These are phyloP conservation scores for Standfussiana lucernea DNA, from an alignment of 2,888 invertebrate genomes.

Conservation along the genomic window DNA sequence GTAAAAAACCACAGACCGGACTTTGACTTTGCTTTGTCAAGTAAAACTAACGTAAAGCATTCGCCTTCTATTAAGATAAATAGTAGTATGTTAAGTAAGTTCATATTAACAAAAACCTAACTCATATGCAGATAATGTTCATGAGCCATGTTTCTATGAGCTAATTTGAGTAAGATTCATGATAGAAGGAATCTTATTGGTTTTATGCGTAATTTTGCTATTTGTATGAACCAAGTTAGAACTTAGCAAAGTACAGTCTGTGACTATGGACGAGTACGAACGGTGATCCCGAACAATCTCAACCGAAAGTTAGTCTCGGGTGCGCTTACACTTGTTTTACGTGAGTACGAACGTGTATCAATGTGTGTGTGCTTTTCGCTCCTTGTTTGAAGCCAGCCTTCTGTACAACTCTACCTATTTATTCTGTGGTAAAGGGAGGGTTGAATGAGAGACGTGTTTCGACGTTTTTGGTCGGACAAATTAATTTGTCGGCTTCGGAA, in stretches of 20 bases:
- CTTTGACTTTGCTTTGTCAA: not conserved
- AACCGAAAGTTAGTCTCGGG: not conserved
- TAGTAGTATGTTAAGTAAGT: not conserved
- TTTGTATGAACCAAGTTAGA: not conserved
- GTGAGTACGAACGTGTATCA: not conserved
- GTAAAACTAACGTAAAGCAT: not conserved
- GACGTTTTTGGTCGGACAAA: constrained; percentile 54
- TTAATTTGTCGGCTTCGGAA: constrained; percentile 52
- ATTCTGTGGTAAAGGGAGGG: constrained; percentile 12
- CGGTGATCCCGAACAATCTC: too few species aligned
- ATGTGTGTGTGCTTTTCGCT: not conserved
- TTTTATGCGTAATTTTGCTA: not conserved
- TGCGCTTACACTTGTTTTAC: not conserved
- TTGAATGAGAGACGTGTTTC: constrained; percentile 46
- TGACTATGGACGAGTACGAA: too few species aligned
- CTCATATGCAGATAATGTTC: too few species aligned
- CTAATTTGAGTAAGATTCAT: not conserved
- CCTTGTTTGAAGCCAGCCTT: not conserved
- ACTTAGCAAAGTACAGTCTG: not conserved
- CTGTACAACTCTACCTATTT: not conserved
- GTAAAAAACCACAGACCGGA: not conserved
- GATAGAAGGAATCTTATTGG: not conserved
- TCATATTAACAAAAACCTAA: not conserved
- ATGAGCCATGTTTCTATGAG: not conserved
- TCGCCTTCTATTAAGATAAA: not conserved